phyloP scores from a whole-genome alignment of 2,113 vertebrate species.

The Solea senegalensis region DNA sequence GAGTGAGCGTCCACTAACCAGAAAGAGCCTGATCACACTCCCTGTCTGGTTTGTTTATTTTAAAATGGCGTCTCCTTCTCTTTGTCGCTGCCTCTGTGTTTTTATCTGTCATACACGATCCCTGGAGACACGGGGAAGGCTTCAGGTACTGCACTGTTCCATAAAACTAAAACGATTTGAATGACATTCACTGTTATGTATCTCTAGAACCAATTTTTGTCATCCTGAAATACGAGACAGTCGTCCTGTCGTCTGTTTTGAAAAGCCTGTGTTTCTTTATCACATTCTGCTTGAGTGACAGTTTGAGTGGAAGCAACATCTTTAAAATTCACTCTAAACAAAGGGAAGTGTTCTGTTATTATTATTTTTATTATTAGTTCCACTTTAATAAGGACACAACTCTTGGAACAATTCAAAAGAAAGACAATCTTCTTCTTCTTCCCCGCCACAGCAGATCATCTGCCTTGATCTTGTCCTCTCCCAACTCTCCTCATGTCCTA shows the following conservation, averaged over 20 bases:
- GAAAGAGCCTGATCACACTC: constrained; percentile 31
- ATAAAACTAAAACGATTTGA: constrained; percentile 19
- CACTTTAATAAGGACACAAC: too few relatives aligned
- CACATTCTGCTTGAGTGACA: background rate
- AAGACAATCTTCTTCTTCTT: too few relatives aligned
- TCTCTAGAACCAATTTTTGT: background rate
- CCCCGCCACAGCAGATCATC: too few relatives aligned
- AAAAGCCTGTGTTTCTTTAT: constrained; percentile 15
- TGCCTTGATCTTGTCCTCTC: too few relatives aligned
- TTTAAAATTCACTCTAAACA: background rate
- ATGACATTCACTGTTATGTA: constrained; percentile 12
- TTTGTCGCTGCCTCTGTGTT: background rate
- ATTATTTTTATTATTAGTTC: too few relatives aligned
- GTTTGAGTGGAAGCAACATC: background rate
- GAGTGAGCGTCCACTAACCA: constrained; percentile 28
- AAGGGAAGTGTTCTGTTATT: too few relatives aligned
- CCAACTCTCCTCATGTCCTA: too few relatives aligned
- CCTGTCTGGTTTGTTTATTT: constrained; percentile 46
- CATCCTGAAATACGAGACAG: background rate
- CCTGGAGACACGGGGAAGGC: background rate
- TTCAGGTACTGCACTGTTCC: background rate
- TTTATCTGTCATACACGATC: constrained; percentile 27
- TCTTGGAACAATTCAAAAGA: too few relatives aligned
- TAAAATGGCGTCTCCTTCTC: constrained; percentile 35
- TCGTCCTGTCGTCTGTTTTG: background rate